phyloP scores from a whole-genome alignment of 2,797 vertebrate species.

The Saxicola maurus region DNA sequence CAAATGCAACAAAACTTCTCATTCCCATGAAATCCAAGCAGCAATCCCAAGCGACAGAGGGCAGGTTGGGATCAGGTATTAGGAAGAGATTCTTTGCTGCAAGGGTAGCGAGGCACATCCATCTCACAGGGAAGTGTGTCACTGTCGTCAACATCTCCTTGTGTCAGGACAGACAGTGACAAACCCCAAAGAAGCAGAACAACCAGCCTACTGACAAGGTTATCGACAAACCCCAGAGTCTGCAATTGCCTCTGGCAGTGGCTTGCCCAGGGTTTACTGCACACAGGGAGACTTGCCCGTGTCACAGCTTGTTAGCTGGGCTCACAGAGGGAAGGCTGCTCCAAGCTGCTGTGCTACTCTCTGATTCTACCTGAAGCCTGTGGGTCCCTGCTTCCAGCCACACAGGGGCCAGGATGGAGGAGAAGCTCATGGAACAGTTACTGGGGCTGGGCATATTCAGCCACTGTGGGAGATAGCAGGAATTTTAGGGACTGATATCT shows the following conservation, averaged over 20 bases:
- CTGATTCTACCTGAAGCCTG: not conserved
- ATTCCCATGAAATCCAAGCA: not conserved
- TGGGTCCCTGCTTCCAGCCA: not conserved
- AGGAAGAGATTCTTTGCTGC: not conserved
- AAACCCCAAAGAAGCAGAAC: not conserved
- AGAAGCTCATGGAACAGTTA: not conserved
- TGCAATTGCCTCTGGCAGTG: not conserved
- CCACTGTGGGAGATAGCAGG: not conserved
- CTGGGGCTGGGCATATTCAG: not conserved
- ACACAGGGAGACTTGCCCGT: not conserved
- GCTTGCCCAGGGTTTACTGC: not conserved
- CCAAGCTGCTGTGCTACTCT: not conserved
- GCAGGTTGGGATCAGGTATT: not conserved
- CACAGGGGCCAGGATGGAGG: not conserved
- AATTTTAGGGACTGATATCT: not conserved
- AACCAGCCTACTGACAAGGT: not conserved
- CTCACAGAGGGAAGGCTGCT: not conserved
- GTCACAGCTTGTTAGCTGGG: not conserved
- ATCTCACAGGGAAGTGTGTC: fast-evolving
- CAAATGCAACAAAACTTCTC: not conserved
- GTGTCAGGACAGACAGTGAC: not conserved
- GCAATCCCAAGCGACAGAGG: not conserved
- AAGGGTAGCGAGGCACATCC: not conserved
- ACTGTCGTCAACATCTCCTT: fast-evolving
- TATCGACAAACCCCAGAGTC: not conserved